phyloP scores from a whole-genome alignment of 2,888 invertebrate species.

The Chalcosyrphus nemorum region DNA sequence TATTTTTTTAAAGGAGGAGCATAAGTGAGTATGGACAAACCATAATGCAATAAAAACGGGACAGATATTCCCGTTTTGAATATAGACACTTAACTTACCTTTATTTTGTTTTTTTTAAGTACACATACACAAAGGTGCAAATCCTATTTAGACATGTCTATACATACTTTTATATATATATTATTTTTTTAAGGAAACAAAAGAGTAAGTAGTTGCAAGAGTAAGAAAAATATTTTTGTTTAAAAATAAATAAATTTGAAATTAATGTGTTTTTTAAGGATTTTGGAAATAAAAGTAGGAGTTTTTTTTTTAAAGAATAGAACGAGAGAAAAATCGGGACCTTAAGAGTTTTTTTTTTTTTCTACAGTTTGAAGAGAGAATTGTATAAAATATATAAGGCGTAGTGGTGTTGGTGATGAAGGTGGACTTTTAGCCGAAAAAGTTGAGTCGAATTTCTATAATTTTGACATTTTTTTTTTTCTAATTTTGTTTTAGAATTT shows the following conservation, averaged over 20 bases:
- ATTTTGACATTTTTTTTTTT: not conserved
- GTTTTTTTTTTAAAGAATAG: not conserved
- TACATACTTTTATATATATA: slow-evolving; percentile 21
- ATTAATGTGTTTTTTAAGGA: slow-evolving; percentile 29
- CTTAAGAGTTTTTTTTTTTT: slow-evolving; percentile 22
- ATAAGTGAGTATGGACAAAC: slow-evolving; percentile 54
- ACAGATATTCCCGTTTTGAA: slow-evolving; percentile 23
- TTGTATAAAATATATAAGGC: slow-evolving; percentile 15
- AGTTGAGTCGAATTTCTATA: slow-evolving; percentile 18
- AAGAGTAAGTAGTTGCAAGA: slow-evolving; percentile 46
- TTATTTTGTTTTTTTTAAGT: slow-evolving; percentile 10
- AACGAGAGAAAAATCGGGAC: slow-evolving; percentile 61
- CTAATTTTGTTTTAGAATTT: slow-evolving; percentile 14
- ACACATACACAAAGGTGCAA: slow-evolving; percentile 48
- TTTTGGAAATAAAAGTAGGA: not conserved
- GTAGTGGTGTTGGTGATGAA: not conserved
- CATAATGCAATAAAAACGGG: slow-evolving; percentile 52
- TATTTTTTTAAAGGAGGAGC: slow-evolving; percentile 67
- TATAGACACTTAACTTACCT: slow-evolving; percentile 70
- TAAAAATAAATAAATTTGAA: slow-evolving; percentile 38
- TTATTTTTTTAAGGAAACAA: slow-evolving; percentile 23
- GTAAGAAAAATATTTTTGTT: slow-evolving; percentile 39
- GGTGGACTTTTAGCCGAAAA: slow-evolving; percentile 35
- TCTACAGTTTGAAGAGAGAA: slow-evolving; percentile 35
- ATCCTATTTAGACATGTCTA: slow-evolving; percentile 31